phyloP scores from a whole-genome alignment of 2,113 vertebrate genomes.

The Alligator sinensis region DNA sequence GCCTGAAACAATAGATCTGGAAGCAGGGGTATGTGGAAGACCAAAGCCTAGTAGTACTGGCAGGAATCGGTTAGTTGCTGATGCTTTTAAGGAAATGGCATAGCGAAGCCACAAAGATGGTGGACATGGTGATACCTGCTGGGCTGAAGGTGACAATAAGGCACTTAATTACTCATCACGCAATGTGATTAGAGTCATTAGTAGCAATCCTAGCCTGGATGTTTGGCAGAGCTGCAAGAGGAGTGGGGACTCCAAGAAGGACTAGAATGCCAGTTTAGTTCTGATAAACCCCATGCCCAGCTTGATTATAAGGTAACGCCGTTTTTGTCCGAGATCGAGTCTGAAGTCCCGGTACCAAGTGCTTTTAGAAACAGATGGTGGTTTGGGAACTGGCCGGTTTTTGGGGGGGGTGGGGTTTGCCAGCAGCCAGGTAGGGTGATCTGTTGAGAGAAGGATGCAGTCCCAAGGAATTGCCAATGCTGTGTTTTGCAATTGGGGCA shows the following conservation, averaged over 20 bases:
- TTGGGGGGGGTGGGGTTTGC: no score
- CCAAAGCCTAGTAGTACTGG: background rate
- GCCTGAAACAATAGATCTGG: no score
- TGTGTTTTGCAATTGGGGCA: background rate
- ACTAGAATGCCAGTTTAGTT: background rate
- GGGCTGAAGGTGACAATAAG: background rate
- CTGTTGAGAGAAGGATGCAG: background rate
- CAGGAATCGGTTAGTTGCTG: background rate
- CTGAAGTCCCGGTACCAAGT: no score
- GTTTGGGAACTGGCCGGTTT: no score
- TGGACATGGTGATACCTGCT: no score
- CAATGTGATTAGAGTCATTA: no score
- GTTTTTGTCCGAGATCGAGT: no score
- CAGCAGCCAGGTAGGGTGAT: background rate
- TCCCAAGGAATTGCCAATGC: background rate
- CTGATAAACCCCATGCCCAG: background rate
- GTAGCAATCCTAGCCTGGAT: no score
- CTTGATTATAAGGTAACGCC: no score
- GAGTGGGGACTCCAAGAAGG: background rate
- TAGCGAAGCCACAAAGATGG: no score
- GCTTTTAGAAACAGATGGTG: no score
- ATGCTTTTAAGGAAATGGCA: background rate
- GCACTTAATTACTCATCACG: background rate
- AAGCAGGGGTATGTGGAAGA: no score
- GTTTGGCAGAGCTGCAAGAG: background rate